Percentiles rank a stretch among this genome's conserved stretches.
Evolutionary conservation across 2,113 vertebrate species (phyloP).

Genomic region (Actenoides lindsayi): DNA sequence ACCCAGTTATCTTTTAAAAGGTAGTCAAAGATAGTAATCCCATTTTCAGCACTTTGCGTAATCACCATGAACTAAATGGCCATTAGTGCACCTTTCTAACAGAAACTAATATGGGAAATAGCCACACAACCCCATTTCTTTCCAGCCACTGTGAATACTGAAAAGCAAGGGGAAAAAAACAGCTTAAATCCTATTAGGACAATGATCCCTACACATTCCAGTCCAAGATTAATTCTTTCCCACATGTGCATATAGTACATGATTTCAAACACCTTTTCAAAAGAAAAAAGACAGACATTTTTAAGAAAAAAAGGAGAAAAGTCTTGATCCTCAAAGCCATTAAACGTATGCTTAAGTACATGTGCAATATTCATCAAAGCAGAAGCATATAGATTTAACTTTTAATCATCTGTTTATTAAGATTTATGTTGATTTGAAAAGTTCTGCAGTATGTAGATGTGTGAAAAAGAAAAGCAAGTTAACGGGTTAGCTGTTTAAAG

Average conservation of each 20-base stretch:
- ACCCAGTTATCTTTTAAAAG: background rate
- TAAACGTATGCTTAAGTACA: background rate
- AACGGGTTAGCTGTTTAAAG: background rate
- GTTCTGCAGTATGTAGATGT: background rate
- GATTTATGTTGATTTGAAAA: background rate
- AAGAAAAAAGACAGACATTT: background rate
- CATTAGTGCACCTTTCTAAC: constrained; percentile 29
- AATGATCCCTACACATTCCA: constrained; percentile 32
- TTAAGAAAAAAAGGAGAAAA: background rate
- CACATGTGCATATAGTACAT: background rate
- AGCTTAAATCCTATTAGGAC: constrained; percentile 46
- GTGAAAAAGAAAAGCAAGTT: background rate
- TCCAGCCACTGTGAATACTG: background rate
- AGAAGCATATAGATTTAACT: background rate
- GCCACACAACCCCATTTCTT: background rate
- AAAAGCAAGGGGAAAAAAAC: constrained; percentile 7
- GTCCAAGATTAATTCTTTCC: constrained; percentile 51
- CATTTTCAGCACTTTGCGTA: constrained; percentile 25
- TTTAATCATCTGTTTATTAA: constrained; percentile 19
- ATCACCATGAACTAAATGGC: constrained; percentile 5
- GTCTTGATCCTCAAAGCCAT: background rate
- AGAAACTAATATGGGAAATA: constrained; percentile 10
- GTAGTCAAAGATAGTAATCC: constrained; percentile 34
- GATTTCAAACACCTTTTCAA: background rate
- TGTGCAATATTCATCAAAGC: background rate